Evolutionary conservation across 2,888 invertebrate species (phyloP).

Genomic region (Cancer borealis): DNA sequence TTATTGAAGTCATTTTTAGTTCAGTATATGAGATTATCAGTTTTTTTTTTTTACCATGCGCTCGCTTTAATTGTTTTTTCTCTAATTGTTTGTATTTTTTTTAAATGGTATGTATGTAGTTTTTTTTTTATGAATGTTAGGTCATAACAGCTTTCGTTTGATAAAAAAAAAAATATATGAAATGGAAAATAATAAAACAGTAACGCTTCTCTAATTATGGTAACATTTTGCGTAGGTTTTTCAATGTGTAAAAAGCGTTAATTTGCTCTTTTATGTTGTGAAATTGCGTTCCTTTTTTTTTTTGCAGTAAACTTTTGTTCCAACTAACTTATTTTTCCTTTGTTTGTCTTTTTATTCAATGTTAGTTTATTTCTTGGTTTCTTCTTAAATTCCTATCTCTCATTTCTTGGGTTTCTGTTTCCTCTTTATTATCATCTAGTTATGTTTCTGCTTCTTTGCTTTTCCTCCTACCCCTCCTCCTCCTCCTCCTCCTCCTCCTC

Average conservation of each 20-base stretch:
- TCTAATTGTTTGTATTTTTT: too few relatives aligned
- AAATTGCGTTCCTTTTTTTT: neutral
- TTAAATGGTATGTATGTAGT: too few relatives aligned
- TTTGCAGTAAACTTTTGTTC: neutral
- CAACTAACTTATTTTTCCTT: neutral
- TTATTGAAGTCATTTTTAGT: neutral
- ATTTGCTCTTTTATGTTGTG: neutral
- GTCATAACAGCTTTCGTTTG: too few relatives aligned
- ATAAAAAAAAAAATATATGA: too few relatives aligned
- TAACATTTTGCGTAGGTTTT: too few relatives aligned
- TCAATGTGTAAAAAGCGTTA: neutral
- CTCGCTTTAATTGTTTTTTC: too few relatives aligned
- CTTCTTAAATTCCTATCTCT: neutral
- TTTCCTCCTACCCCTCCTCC: neutral
- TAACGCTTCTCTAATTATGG: too few relatives aligned
- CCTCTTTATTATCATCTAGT: conserved; percentile 22
- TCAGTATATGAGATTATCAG: neutral
- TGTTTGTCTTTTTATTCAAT: neutral
- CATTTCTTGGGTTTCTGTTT: neutral
- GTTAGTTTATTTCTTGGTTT: neutral
- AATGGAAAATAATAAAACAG: too few relatives aligned
- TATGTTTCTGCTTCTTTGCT: neutral
- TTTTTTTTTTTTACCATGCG: too few relatives aligned
- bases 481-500: neutral
- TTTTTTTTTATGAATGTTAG: too few relatives aligned